Conservation (phyloP, 2,113 vertebrate species). For the Struthidea cinerea region DNA sequence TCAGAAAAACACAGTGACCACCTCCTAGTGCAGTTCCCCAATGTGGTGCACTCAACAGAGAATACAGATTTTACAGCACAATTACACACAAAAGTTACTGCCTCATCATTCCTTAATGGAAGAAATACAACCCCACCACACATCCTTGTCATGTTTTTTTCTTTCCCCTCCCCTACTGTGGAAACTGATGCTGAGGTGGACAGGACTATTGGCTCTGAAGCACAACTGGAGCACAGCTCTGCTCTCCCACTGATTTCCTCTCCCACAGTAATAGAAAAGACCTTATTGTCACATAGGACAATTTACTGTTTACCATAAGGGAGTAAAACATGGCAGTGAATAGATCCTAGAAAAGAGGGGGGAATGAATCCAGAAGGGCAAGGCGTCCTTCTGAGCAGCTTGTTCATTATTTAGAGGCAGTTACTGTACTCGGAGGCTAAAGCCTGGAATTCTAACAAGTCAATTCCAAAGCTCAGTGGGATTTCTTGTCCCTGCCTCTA, state of each 20-base stretch:
- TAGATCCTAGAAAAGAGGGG: neutral
- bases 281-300: neutral
- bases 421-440: conserved; percentile 18
- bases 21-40: neutral
- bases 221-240: neutral
- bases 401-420: conserved; percentile 39
- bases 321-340: neutral
- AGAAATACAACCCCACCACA: neutral
- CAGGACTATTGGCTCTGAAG: neutral
- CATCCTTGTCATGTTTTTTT: neutral
- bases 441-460: conserved; percentile 23
- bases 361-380: neutral
- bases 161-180: neutral
- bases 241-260: neutral
- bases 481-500: neutral
- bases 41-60: accelerated
- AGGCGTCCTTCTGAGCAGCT: neutral
- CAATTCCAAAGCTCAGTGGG: neutral
- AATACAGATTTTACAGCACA: neutral
- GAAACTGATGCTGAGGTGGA: neutral
- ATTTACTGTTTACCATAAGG: neutral
- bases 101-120: neutral
- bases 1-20: neutral
- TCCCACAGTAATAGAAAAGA: neutral
- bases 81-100: neutral